Percentiles rank a stretch among this genome's conserved stretches.
Conservation (phyloP, 2,797 vertebrate genomes). For the Danio choprae region DNA sequence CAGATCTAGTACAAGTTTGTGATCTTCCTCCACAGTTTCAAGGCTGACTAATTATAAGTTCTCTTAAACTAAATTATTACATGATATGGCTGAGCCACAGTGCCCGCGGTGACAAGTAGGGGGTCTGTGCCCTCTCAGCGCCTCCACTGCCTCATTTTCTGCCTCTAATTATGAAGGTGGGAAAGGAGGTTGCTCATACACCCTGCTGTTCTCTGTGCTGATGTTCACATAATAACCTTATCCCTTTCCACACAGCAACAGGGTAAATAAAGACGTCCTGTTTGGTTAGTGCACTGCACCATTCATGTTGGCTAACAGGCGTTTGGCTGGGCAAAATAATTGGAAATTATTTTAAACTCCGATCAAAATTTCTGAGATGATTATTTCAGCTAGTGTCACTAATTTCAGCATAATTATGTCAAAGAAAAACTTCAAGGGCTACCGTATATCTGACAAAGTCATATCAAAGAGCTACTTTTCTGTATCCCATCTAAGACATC, state of each 20-base stretch:
- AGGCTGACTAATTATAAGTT: constrained; percentile 33
- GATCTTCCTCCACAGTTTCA: constrained; percentile 20
- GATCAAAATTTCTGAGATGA: constrained; percentile 7
- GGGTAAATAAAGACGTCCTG: constrained; percentile 26
- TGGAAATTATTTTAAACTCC: background rate
- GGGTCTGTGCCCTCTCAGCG: constrained; percentile 34
- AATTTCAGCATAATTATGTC: background rate
- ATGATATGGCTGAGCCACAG: constrained; percentile 21
- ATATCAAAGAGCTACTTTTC: constrained; percentile 4
- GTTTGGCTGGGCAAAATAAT: constrained; percentile 11
- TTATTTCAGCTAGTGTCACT: constrained; percentile 2
- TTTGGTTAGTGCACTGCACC: background rate
- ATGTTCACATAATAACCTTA: constrained; percentile 34
- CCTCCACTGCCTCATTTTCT: constrained; percentile 35
- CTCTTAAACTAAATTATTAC: constrained; percentile 38
- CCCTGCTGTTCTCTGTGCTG: constrained; percentile 43
- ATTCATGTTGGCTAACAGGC: background rate
- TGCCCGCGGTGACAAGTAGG: constrained; percentile 38
- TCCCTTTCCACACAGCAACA: constrained; percentile 29
- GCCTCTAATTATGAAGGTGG: constrained; percentile 48
- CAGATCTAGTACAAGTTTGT: constrained; percentile 36
- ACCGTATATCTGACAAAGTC: background rate
- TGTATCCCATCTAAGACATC: background rate
- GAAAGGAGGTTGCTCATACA: constrained; percentile 22
- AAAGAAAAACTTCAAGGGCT: background rate